These are phyloP conservation scores for Oreocharis arfaki DNA, from an alignment of 2,113 vertebrate species.

Conservation along the genomic window DNA sequence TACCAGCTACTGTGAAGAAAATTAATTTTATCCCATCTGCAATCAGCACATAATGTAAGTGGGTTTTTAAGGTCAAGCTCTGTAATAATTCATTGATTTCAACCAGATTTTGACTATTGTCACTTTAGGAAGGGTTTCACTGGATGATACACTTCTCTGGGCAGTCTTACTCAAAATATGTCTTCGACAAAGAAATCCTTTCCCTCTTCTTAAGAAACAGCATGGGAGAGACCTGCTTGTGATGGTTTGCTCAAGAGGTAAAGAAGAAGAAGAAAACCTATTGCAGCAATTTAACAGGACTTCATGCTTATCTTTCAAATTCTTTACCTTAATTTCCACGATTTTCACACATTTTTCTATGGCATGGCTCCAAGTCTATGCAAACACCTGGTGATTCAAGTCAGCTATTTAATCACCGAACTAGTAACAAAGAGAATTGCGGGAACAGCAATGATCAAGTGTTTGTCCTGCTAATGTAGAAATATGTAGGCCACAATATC, in stretches of 20 bases:
- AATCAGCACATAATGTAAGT: not conserved
- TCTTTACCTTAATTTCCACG: not conserved
- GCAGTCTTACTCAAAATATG: not conserved
- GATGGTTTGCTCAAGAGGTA: not conserved
- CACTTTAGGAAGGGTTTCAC: not conserved
- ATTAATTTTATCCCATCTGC: not conserved
- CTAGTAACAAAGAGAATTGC: not conserved
- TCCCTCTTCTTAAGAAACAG: not conserved
- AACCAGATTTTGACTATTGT: not conserved
- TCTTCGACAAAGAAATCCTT: not conserved
- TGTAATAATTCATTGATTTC: not conserved
- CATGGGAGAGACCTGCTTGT: not conserved
- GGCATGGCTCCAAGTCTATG: not conserved
- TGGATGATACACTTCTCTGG: not conserved
- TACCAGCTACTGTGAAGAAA: not conserved
- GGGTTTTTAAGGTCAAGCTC: not conserved
- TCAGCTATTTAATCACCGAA: not conserved
- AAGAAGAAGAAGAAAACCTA: not conserved
- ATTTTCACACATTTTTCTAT: not conserved
- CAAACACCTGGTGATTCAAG: not conserved
- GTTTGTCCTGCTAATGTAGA: not conserved
- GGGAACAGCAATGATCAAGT: not conserved
- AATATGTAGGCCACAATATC: not conserved
- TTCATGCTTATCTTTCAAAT: not conserved
- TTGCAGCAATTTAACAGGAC: not conserved